Conservation (phyloP, 2,113 vertebrate genomes). For the Bos indicus region DNA sequence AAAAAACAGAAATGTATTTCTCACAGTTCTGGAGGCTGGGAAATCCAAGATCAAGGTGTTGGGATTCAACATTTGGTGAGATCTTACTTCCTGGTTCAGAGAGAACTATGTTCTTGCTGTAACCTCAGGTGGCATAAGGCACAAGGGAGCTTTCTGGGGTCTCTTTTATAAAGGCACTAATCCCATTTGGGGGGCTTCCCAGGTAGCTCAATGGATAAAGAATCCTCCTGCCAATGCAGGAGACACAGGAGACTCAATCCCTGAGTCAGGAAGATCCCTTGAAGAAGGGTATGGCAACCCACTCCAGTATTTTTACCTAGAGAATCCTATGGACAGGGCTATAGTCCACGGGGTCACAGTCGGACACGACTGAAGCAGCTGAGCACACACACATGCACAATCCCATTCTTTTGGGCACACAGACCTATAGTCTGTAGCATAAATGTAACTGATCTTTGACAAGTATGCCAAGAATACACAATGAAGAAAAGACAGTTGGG, state of each 20-base stretch:
- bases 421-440: neutral
- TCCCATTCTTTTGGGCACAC: neutral
- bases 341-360: neutral
- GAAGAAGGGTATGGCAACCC: neutral
- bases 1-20: neutral
- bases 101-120: neutral
- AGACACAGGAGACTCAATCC: neutral
- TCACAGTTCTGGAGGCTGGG: neutral
- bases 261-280: neutral
- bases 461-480: neutral
- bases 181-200: neutral
- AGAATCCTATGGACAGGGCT: neutral
- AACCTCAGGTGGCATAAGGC: neutral
- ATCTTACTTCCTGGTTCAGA: neutral
- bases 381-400: neutral
- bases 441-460: neutral
- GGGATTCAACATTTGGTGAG: neutral
- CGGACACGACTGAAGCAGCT: neutral
- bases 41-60: neutral
- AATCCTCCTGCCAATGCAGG: neutral
- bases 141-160: neutral
- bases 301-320: neutral
- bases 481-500: neutral
- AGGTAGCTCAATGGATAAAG: neutral
- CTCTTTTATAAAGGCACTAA: neutral